Evolutionary conservation across 1,140 invertebrate genomes (phyloP), one percentile per base, ranked within the genome.

Genomic region (Dendrolimus punctatus): DNA sequence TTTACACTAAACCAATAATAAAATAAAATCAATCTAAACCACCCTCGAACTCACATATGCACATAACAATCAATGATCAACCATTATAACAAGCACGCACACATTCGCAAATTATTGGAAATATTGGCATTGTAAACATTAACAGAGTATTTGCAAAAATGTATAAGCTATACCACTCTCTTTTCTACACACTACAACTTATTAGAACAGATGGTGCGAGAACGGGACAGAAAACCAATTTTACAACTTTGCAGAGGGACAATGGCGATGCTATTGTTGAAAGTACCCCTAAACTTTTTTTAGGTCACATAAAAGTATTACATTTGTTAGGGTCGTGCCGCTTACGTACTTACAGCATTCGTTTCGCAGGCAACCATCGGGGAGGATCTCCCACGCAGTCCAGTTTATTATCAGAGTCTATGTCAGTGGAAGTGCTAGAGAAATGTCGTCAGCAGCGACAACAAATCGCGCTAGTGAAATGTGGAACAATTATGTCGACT

Each of bases 1-100:
- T 84, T 82, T 80, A 83, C 71, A 74, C 76, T 80, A 85, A 86
- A 85, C 80, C 83, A 83, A 84, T 86, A 86, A 86, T 86, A 81
- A 66, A 86, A 85, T 80, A 80, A 83, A 86, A 86, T 83, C 80
- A 84, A 86, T 86, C 79, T 72, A 84, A 75, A 79, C 76, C 72
- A 81, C 80, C 83, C 83, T 85, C 66, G 59, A 53, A 77, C 80
- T 48, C 74, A 80, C 71, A 83, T 80, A 53, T 65, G 51, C 48
- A 53, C 49, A 69, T 58, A 62, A 49, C 71, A 85, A 85, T 84
- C 82, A 80, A 82, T 82, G 76, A 76, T 77, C 73, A 51, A 59
- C 39, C 49, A 49, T 71, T 55, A 48, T 45, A 49, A 81, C 66
- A 57, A 61, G 53, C 59, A 82, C 73, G 50, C 75, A 77, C 76